These are phyloP conservation scores for Hyposoter dolosus DNA, from an alignment of 2,888 invertebrate species.

Conservation along the genomic window DNA sequence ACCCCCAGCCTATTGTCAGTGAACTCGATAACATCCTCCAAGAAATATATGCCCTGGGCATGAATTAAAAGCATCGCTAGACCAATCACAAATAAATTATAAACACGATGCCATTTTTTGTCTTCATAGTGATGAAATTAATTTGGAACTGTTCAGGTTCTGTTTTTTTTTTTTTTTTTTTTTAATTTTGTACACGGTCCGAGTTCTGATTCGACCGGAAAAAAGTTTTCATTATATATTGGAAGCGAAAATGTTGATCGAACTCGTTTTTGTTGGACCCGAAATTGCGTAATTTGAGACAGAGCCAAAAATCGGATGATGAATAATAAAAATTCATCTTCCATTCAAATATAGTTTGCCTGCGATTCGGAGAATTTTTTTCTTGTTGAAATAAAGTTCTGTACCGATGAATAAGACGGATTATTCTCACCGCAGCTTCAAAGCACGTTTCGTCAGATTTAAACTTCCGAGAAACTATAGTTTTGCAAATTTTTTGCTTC, in stretches of 20 bases:
- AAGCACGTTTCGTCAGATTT: constrained; percentile 11
- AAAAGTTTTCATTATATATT: neutral
- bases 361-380: neutral
- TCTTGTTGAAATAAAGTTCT: neutral
- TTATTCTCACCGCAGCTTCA: neutral
- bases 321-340: neutral
- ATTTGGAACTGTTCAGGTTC: neutral
- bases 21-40: neutral
- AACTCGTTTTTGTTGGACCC: neutral
- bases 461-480: constrained; percentile 45
- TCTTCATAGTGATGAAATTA: neutral
- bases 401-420: neutral
- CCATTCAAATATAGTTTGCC: neutral
- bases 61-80: neutral
- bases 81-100: neutral
- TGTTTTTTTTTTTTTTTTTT: neutral
- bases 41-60: neutral
- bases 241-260: neutral
- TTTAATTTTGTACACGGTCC: neutral
- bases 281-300: neutral
- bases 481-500: constrained; percentile 26
- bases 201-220: neutral
- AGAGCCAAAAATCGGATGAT: neutral
- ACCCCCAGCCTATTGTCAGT: neutral
- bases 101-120: neutral